Evolutionary conservation across 2,888 invertebrate genomes (phyloP).

Genomic region (Campoplex capitator): DNA sequence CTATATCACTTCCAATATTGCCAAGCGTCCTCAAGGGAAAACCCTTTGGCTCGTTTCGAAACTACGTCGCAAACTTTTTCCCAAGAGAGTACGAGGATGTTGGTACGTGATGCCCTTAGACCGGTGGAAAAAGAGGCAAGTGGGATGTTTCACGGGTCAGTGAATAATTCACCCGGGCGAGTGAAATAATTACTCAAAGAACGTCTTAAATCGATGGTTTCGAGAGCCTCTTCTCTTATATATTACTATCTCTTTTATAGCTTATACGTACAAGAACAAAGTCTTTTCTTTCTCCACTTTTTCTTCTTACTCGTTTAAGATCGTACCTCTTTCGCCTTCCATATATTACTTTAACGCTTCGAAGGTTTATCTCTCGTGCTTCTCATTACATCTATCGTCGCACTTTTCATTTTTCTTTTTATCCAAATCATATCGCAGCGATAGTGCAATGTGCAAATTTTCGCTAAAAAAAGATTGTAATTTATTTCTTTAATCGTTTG

Average conservation of each 20-base stretch:
- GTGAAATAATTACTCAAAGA: conserved; percentile 66
- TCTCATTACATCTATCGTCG: neutral
- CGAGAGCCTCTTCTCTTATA: conserved; percentile 28
- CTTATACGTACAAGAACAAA: neutral
- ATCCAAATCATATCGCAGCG: neutral
- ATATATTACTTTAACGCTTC: conserved; percentile 26
- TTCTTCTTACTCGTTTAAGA: neutral
- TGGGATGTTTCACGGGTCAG: conserved; percentile 60
- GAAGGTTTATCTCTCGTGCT: neutral
- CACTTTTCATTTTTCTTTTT: neutral
- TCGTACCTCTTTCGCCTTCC: neutral
- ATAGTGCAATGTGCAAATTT: neutral
- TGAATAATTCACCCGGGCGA: conserved; percentile 52
- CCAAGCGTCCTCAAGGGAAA: conserved; percentile 42
- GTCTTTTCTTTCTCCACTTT: conserved; percentile 11
- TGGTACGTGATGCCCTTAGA: conserved; percentile 49
- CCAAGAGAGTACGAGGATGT: conserved; percentile 31
- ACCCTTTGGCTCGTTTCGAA: conserved; percentile 54
- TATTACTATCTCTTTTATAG: neutral
- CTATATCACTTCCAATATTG: conserved; percentile 48
- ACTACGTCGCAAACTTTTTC: conserved; percentile 51
- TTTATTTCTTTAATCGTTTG: neutral
- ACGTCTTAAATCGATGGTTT: conserved; percentile 53
- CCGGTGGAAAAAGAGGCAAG: conserved; percentile 46
- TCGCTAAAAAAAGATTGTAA: neutral